phyloP scores from a whole-genome alignment of 2,888 invertebrate species.

The Axea sp. region DNA sequence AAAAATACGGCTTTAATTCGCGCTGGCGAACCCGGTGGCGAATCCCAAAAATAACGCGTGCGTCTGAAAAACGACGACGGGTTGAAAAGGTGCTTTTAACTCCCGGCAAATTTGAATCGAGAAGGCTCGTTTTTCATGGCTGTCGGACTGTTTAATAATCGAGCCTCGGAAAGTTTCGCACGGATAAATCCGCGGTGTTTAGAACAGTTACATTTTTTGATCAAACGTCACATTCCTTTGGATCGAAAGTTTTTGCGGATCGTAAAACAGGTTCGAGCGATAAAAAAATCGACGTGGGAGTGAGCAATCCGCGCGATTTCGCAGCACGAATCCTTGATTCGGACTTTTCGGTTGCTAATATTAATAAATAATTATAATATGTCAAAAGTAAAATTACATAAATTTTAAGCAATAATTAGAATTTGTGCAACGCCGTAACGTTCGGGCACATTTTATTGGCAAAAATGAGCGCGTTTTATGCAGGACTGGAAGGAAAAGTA shows the following conservation, averaged over 20 bases:
- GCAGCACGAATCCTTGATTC: conserved; percentile 24
- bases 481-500: conserved; percentile 20
- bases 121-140: no score
- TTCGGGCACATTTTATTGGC: conserved; percentile 47
- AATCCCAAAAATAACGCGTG: no score
- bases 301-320: conserved; percentile 27
- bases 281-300: conserved; percentile 48
- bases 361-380: conserved; percentile 45
- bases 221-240: conserved; percentile 10
- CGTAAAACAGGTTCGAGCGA: conserved; percentile 46
- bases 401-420: conserved; percentile 46
- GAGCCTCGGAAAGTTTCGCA: no score
- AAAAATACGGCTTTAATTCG: no score
- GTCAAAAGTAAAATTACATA: conserved; percentile 46
- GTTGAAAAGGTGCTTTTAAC: no score
- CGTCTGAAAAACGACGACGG: no score
- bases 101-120: no score
- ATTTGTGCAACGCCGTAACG: conserved; percentile 35
- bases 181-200: neutral
- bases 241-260: conserved; percentile 42
- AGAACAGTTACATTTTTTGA: conserved; percentile 11
- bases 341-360: conserved; percentile 39
- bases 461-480: conserved; percentile 43
- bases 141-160: no score
- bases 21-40: no score